phyloP scores from a whole-genome alignment of 2,113 vertebrate genomes.

The Castor canadensis region DNA sequence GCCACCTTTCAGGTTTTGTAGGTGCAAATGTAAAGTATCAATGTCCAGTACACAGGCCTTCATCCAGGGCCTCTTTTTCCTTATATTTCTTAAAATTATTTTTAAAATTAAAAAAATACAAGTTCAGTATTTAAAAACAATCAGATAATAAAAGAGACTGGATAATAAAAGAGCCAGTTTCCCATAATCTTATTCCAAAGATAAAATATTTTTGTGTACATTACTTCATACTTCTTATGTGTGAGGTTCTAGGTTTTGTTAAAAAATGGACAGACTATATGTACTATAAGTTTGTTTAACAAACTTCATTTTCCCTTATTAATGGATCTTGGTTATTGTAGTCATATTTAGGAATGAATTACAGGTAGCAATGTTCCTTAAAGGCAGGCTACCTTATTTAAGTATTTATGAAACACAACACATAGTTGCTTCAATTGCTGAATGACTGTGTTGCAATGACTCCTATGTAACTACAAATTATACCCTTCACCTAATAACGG shows the following conservation, averaged over 20 bases:
- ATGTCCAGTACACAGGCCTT: neutral
- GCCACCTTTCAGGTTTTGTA: neutral
- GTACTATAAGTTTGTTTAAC: neutral
- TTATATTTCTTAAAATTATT: neutral
- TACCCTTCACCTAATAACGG: neutral
- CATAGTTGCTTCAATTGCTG: neutral
- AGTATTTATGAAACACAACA: slow-evolving; percentile 33
- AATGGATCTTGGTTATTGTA: slow-evolving; percentile 4
- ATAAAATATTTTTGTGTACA: neutral
- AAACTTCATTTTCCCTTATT: neutral
- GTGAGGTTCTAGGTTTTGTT: neutral
- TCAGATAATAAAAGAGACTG: neutral
- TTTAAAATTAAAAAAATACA: neutral
- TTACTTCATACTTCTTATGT: neutral
- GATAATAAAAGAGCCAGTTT: neutral
- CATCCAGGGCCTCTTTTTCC: neutral
- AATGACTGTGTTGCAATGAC: neutral
- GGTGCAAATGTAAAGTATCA: neutral
- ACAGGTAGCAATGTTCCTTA: neutral
- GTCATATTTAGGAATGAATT: neutral
- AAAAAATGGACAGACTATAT: neutral
- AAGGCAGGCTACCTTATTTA: neutral
- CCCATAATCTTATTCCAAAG: slow-evolving; percentile 1
- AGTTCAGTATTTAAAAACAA: neutral
- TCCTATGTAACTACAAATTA: neutral